Percentiles rank a stretch among this genome's conserved stretches.
Conservation (phyloP, 2,888 invertebrate genomes). For the Mythimna vitellina region DNA sequence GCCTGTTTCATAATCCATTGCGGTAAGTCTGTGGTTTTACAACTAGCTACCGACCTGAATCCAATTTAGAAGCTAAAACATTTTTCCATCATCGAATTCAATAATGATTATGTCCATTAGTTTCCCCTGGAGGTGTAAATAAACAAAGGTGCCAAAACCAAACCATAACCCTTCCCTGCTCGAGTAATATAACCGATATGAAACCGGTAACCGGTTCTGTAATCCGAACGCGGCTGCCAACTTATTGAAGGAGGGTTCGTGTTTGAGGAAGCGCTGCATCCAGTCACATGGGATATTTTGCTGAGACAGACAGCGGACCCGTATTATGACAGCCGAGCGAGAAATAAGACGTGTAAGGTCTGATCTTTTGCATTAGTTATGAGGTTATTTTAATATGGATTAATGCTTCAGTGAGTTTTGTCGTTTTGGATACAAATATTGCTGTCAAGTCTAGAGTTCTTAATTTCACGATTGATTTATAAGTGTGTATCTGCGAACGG, state of each 20-base stretch:
- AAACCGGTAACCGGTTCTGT: conserved; percentile 59
- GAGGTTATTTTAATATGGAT: conserved; percentile 16
- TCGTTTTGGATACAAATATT: not conserved
- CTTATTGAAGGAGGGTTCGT: conserved; percentile 59
- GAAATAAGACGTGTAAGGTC: conserved; percentile 33
- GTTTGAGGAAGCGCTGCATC: conserved; percentile 61
- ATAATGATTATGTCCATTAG: conserved; percentile 47
- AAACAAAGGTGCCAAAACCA: conserved; percentile 46
- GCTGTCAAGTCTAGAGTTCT: not conserved
- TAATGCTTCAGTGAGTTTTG: not conserved
- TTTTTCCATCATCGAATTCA: conserved; percentile 24
- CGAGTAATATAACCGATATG: conserved; percentile 50
- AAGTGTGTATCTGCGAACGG: not conserved
- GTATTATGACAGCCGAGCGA: conserved; percentile 47
- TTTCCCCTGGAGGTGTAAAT: conserved; percentile 45
- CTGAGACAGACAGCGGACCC: conserved; percentile 44
- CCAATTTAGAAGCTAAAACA: conserved; percentile 41
- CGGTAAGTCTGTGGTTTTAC: conserved; percentile 42
- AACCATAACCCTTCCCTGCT: conserved; percentile 47
- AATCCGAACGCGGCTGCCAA: conserved; percentile 59
- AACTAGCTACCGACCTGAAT: conserved; percentile 35
- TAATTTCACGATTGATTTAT: not conserved
- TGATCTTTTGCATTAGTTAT: conserved; percentile 31
- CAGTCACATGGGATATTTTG: conserved; percentile 55
- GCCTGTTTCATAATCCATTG: conserved; percentile 60